These are phyloP conservation scores for Nasonovia ribisnigri DNA, from an alignment of 2,888 invertebrate genomes.

Conservation along the genomic window DNA sequence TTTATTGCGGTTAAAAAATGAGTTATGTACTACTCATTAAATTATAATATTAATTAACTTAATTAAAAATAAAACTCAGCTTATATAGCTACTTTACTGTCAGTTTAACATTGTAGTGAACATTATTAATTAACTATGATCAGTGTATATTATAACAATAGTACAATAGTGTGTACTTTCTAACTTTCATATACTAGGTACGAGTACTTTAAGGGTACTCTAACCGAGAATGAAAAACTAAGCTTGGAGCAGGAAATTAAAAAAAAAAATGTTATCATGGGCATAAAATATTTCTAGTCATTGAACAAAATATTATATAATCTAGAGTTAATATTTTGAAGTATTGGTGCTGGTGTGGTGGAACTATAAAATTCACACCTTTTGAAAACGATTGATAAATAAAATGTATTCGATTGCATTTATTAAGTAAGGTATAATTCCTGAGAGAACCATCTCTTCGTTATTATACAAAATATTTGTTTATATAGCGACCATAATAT, in stretches of 20 bases:
- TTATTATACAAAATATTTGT: not conserved
- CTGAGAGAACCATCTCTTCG: not conserved
- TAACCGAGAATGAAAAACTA: not conserved
- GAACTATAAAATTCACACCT: not conserved
- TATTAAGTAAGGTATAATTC: not conserved
- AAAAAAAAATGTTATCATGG: not conserved
- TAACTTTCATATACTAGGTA: not conserved
- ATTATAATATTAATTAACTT: not conserved
- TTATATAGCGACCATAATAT: not conserved
- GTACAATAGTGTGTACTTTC: not conserved
- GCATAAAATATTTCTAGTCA: not conserved
- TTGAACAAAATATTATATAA: not conserved
- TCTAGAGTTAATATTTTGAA: not conserved
- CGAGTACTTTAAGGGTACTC: not conserved
- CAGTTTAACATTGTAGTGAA: not conserved
- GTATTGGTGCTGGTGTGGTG: not conserved
- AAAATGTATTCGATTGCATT: not conserved
- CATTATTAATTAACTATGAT: not conserved
- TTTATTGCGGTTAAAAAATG: not conserved
- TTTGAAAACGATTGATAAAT: not conserved
- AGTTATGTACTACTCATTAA: not conserved
- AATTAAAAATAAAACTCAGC: not conserved
- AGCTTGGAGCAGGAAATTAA: not conserved
- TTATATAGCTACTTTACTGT: not conserved
- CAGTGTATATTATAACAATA: not conserved